Evolutionary conservation across 2,797 vertebrate species (phyloP).

Genomic region (Xiphorhynchus erythropygius): DNA sequence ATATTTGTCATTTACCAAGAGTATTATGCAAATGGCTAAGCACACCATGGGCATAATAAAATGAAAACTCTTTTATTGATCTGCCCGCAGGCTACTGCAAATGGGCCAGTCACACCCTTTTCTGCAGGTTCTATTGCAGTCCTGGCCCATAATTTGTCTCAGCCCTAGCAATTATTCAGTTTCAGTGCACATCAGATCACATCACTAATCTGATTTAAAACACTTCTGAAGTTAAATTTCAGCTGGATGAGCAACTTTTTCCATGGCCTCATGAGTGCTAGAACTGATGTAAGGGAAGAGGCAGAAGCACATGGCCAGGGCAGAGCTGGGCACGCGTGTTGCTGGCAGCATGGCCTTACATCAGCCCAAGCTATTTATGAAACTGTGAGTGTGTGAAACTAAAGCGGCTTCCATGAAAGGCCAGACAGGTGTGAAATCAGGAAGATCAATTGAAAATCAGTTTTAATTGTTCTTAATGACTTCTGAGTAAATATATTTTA

Average conservation of each 20-base stretch:
- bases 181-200: background rate
- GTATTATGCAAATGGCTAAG: background rate
- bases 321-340: background rate
- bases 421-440: background rate
- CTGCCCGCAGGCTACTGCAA: background rate
- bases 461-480: background rate
- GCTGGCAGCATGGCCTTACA: background rate
- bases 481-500: background rate
- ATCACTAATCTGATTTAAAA: background rate
- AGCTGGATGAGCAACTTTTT: background rate
- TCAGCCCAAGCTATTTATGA: background rate
- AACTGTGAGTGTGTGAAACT: background rate
- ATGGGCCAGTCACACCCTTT: background rate
- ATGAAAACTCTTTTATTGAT: background rate
- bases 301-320: background rate
- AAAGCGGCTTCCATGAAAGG: background rate
- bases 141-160: background rate
- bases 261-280: background rate
- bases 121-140: background rate
- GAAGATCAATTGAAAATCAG: background rate
- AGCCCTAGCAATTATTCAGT: background rate
- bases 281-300: background rate
- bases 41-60: background rate
- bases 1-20: background rate
- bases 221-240: background rate